Percentiles rank a stretch among this genome's conserved stretches.
phyloP scores from a whole-genome alignment of 2,113 vertebrate genomes.

The Nycticryphes semicollaris region DNA sequence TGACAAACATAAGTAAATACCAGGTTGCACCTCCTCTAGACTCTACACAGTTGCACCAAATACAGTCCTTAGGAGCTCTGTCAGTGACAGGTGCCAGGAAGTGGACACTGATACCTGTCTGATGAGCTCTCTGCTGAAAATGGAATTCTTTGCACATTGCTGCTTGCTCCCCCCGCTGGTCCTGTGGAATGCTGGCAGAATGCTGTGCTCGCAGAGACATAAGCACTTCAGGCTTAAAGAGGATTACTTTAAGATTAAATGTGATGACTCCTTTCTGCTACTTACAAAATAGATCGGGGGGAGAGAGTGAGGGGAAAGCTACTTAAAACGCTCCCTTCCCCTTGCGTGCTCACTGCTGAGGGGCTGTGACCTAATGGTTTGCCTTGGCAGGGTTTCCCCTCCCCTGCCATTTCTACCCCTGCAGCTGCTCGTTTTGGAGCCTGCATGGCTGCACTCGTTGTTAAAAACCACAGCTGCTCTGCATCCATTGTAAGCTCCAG shows the following conservation, averaged over 20 bases:
- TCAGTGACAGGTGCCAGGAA: conserved; percentile 1
- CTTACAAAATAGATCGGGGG: not conserved
- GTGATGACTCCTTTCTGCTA: not conserved
- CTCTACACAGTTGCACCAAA: not conserved
- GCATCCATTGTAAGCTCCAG: not conserved
- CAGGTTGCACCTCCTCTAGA: not conserved
- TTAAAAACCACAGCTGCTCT: conserved; percentile 33
- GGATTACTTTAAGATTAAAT: conserved; percentile 48
- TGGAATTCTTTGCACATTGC: not conserved
- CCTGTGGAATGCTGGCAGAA: not conserved
- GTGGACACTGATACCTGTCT: not conserved
- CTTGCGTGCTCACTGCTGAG: not conserved
- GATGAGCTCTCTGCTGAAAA: conserved; percentile 4
- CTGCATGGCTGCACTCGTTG: fast-evolving
- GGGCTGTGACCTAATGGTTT: not conserved
- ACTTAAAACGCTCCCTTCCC: not conserved
- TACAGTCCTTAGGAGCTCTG: not conserved
- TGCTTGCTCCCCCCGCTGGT: not conserved
- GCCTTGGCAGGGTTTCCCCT: not conserved
- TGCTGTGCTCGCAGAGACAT: not conserved
- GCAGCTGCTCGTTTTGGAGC: conserved; percentile 44
- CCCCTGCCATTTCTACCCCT: not conserved
- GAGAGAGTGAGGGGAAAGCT: not conserved
- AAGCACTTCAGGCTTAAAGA: not conserved
- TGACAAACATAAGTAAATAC: not conserved